Conservation (phyloP, 2,797 vertebrate genomes). For the Sternotherus odoratus region DNA sequence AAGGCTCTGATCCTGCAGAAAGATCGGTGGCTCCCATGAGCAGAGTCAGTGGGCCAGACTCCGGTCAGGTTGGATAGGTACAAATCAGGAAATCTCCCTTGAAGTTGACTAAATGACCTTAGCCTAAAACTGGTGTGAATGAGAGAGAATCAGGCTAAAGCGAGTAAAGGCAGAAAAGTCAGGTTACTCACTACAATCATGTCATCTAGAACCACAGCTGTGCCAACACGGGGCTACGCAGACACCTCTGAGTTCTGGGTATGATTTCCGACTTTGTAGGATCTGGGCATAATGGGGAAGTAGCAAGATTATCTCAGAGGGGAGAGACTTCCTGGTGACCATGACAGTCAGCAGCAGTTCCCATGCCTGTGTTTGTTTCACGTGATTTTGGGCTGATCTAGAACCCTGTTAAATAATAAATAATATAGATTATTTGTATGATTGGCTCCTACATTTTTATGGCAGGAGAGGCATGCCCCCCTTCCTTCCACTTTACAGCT, state of each 20-base stretch:
- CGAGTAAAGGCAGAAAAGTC: not conserved
- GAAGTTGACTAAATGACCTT: not conserved
- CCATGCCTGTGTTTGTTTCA: not conserved
- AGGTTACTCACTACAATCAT: not conserved
- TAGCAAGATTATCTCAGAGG: not conserved
- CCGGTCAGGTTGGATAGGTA: not conserved
- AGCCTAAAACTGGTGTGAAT: not conserved
- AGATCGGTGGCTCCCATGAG: not conserved
- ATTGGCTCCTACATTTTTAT: not conserved
- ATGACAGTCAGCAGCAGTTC: not conserved
- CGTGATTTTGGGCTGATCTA: not conserved
- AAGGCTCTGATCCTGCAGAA: rapidly evolving
- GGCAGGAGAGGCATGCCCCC: not conserved
- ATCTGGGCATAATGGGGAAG: not conserved
- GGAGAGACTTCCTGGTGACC: not conserved
- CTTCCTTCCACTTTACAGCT: not conserved
- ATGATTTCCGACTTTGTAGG: not conserved
- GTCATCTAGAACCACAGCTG: not conserved
- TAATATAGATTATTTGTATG: not conserved
- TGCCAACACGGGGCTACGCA: not conserved
- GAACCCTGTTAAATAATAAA: no score
- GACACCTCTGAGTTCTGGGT: not conserved
- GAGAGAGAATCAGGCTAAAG: not conserved
- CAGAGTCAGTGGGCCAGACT: not conserved
- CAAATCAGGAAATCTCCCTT: not conserved